Conservation (phyloP, 2,113 vertebrate species). For the Paralichthys olivaceus region DNA sequence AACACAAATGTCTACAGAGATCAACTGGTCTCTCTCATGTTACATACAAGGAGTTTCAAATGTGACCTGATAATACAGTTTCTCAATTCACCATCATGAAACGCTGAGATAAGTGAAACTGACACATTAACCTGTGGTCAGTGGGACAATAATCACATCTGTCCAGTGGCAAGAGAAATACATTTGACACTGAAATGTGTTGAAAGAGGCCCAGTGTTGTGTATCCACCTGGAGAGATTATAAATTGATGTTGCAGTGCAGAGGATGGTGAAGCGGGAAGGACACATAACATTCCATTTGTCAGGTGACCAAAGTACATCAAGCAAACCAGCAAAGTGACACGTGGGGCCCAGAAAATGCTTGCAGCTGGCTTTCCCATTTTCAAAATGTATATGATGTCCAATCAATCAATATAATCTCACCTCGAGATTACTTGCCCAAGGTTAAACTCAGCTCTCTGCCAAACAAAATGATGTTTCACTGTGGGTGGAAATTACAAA, state of each 20-base stretch:
- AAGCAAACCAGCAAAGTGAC: conserved; percentile 51
- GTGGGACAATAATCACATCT: conserved; percentile 32
- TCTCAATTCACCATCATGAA: conserved; percentile 15
- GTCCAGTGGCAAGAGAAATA: conserved; percentile 33
- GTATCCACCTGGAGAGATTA: conserved; percentile 70
- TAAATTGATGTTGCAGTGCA: conserved; percentile 64
- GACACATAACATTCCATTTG: conserved; percentile 54
- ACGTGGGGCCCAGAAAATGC: conserved; percentile 31
- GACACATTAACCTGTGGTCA: conserved; percentile 53
- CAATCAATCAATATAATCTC: conserved; percentile 75
- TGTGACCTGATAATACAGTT: background rate
- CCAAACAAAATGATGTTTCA: conserved; percentile 51
- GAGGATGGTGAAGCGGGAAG: conserved; percentile 49
- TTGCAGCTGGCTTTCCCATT: conserved; percentile 61
- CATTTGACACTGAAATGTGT: conserved; percentile 51
- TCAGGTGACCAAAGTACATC: conserved; percentile 61
- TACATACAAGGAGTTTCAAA: background rate
- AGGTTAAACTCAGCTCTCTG: conserved; percentile 65
- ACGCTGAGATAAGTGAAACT: conserved; percentile 38
- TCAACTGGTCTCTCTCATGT: conserved; percentile 11
- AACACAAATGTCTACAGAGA: conserved; percentile 19
- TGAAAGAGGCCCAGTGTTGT: conserved; percentile 39
- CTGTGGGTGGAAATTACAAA: background rate
- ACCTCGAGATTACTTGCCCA: conserved; percentile 57
- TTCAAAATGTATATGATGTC: conserved; percentile 73